phyloP scores from a whole-genome alignment of 2,113 vertebrate species.

The Platichthys stellatus region DNA sequence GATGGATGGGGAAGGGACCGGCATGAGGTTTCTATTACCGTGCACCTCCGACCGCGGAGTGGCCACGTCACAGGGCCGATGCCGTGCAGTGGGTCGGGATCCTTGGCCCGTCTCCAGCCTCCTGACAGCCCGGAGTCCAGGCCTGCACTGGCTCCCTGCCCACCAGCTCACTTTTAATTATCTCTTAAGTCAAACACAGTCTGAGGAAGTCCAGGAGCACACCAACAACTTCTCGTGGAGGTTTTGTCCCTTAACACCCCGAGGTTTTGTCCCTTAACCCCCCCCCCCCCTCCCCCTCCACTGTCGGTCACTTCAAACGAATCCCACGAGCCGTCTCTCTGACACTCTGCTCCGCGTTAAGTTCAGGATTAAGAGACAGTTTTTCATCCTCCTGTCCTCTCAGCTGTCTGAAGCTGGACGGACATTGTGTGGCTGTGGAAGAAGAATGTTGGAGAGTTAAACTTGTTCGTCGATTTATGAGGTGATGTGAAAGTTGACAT shows the following conservation, averaged over 20 bases:
- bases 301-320: constrained; percentile 24
- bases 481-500: constrained; percentile 44
- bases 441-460: constrained; percentile 50
- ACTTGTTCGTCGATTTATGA: constrained; percentile 43
- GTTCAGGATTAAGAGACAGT: not conserved
- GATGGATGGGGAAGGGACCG: constrained; percentile 10
- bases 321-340: constrained; percentile 1
- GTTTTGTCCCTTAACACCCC: constrained; percentile 38
- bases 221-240: constrained; percentile 47
- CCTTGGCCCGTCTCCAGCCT: constrained; percentile 65
- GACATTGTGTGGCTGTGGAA: constrained; percentile 37
- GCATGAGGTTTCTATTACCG: constrained; percentile 55
- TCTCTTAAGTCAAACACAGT: constrained; percentile 47
- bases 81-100: constrained; percentile 52
- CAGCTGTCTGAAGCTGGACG: constrained; percentile 33
- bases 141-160: constrained; percentile 50
- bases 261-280: too few species aligned
- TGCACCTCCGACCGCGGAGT: constrained; percentile 37
- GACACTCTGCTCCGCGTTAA: constrained; percentile 6
- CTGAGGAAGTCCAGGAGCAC: constrained; percentile 55
- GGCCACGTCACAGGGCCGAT: constrained; percentile 58
- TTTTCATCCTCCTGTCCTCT: not conserved
- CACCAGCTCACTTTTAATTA: constrained; percentile 73
- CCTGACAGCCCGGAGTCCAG: constrained; percentile 45
- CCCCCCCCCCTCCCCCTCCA: too few species aligned